phyloP scores from a whole-genome alignment of 1,140 invertebrate species.

The Polypedilum pembai region DNA sequence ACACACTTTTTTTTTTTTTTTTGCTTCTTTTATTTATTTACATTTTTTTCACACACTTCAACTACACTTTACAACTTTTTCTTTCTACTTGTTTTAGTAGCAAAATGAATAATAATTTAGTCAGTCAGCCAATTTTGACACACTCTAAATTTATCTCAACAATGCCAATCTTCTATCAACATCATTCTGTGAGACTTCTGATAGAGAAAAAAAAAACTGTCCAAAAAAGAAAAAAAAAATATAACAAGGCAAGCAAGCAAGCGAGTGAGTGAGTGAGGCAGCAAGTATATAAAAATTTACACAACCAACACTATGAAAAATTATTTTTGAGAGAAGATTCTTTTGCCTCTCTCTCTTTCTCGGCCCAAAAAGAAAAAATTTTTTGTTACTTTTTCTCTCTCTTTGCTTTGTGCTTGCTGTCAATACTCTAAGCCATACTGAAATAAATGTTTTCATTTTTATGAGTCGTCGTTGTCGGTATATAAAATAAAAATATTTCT shows the following conservation, averaged over 20 bases:
- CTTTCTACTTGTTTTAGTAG: background rate
- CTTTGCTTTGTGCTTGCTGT: background rate
- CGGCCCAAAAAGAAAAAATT: background rate
- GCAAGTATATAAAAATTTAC: no score
- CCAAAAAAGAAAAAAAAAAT: slow-evolving; percentile 30
- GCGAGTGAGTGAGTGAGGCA: no score
- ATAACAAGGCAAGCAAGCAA: no score
- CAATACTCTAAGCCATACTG: slow-evolving; percentile 10
- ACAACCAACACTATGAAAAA: background rate
- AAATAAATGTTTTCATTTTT: slow-evolving; percentile 24
- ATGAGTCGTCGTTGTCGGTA: slow-evolving; percentile 15
- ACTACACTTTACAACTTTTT: background rate
- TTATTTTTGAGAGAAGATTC: background rate
- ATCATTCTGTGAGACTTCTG: slow-evolving; percentile 32
- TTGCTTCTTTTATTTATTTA: background rate
- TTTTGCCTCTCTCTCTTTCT: background rate
- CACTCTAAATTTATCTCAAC: background rate
- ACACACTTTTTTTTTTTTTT: background rate
- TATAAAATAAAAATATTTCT: background rate
- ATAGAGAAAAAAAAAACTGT: slow-evolving; percentile 32
- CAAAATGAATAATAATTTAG: background rate
- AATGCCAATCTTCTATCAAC: slow-evolving; percentile 20
- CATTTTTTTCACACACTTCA: background rate
- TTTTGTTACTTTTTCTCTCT: background rate
- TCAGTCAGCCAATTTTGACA: background rate